A percentile compares a stretch with the other conserved stretches of the same genome.
Conservation (phyloP, 1,140 invertebrate genomes). For the Goniozus legneri region DNA sequence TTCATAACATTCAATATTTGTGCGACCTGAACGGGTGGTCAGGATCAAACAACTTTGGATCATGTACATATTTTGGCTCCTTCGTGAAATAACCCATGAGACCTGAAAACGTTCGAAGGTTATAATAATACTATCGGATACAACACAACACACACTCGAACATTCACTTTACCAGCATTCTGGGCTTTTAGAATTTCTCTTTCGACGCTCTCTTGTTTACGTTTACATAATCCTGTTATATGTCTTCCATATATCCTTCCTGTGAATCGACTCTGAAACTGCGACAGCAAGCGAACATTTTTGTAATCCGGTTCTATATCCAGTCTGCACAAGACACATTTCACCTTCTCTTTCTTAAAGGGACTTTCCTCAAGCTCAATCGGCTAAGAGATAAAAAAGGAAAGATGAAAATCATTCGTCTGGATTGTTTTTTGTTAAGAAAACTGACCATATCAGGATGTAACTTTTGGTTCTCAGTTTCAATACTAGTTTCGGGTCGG, state of each 20-base stretch:
- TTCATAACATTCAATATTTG: slow-evolving; percentile 58
- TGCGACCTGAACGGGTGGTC: slow-evolving; percentile 78
- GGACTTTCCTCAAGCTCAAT: slow-evolving; percentile 74
- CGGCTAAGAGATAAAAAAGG: slow-evolving; percentile 40
- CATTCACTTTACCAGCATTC: slow-evolving; percentile 55
- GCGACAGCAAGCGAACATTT: slow-evolving; percentile 85
- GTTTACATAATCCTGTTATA: slow-evolving; percentile 83
- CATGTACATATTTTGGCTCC: slow-evolving; percentile 70
- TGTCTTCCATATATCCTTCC: slow-evolving; percentile 87
- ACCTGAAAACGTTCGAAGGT: slow-evolving; percentile 39
- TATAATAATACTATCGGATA: background rate
- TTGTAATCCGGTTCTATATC: slow-evolving; percentile 87
- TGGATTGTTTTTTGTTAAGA: no score
- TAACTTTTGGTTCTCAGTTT: no score
- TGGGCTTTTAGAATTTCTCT: slow-evolving; percentile 71
- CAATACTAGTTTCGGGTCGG: no score
- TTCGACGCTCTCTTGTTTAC: slow-evolving; percentile 69
- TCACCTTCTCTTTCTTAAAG: slow-evolving; percentile 66
- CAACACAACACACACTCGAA: background rate
- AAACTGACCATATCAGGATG: no score
- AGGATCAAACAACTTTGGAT: slow-evolving; percentile 84
- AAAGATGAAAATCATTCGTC: no score
- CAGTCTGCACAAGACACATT: slow-evolving; percentile 86
- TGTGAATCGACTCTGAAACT: slow-evolving; percentile 93
- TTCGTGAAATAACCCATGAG: slow-evolving; percentile 78